Evolutionary conservation across 2,113 vertebrate species (phyloP).

Genomic region (Psettodes erumei): DNA sequence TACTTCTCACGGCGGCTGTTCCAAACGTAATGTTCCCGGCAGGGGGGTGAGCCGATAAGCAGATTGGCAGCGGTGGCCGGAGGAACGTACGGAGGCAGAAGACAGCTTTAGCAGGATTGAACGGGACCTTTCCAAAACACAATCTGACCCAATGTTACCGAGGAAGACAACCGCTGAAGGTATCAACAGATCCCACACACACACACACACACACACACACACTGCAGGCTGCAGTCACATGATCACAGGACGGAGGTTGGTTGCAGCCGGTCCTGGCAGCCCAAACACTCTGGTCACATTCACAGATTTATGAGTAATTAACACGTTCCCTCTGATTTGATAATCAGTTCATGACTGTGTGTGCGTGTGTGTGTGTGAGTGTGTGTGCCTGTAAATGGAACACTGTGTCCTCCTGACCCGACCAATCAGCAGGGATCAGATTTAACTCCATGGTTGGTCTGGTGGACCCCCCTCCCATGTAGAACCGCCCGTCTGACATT

Average conservation of each 20-base stretch:
- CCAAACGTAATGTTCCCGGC: constrained; percentile 57
- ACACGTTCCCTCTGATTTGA: neutral
- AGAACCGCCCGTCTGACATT: neutral
- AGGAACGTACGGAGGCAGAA: constrained; percentile 24
- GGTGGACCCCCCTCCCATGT: neutral
- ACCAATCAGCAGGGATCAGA: constrained; percentile 13
- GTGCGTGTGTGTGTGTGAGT: constrained; percentile 8
- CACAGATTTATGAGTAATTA: neutral
- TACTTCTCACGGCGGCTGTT: constrained; percentile 29
- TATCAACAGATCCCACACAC: too few species aligned
- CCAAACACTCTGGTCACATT: neutral
- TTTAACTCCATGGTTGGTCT: constrained; percentile 4
- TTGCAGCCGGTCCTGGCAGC: too few species aligned
- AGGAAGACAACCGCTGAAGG: constrained; percentile 10
- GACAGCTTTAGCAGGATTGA: constrained; percentile 54
- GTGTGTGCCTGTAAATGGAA: constrained; percentile 18
- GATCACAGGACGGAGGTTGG: too few species aligned
- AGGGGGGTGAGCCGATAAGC: constrained; percentile 45
- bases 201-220: too few species aligned
- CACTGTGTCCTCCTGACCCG: constrained; percentile 35
- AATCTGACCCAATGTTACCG: constrained; percentile 25
- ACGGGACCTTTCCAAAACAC: constrained; percentile 34
- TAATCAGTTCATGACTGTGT: constrained; percentile 2
- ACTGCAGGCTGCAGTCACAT: too few species aligned
- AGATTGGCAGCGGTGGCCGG: constrained; percentile 44